These are phyloP conservation scores for Oligia latruncula DNA, from an alignment of 2,888 invertebrate species.

Conservation along the genomic window DNA sequence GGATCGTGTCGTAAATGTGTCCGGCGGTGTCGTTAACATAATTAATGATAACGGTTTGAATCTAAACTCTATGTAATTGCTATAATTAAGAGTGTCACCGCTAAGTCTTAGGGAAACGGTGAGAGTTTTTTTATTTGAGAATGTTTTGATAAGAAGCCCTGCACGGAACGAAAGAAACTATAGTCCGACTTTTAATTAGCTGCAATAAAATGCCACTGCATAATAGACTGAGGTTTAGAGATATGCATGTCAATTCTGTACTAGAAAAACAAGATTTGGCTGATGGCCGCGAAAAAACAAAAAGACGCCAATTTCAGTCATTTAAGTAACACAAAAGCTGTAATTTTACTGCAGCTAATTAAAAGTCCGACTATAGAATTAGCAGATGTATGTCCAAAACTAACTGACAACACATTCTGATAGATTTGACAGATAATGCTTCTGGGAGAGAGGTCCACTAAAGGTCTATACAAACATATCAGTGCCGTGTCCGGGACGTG, in stretches of 20 bases:
- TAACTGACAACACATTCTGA: not conserved
- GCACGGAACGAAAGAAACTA: no score
- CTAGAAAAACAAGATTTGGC: no score
- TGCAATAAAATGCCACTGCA: no score
- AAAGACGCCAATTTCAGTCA: no score
- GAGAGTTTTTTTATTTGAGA: constrained; percentile 15
- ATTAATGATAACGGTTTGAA: constrained; percentile 59
- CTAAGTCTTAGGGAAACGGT: constrained; percentile 40
- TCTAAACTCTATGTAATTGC: constrained; percentile 65
- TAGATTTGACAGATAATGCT: not conserved
- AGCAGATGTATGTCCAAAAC: not conserved
- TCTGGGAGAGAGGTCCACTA: not conserved
- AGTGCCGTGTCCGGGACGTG: not conserved
- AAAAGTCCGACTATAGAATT: not conserved
- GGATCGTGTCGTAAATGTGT: constrained; percentile 60
- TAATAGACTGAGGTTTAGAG: no score
- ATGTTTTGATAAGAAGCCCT: constrained; percentile 5
- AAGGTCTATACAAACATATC: not conserved
- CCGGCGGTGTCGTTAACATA: constrained; percentile 61
- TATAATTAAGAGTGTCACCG: constrained; percentile 58
- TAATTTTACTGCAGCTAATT: no score
- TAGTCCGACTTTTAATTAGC: no score
- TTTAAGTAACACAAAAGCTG: no score
- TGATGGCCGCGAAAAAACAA: no score
- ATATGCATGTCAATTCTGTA: no score